phyloP scores from a whole-genome alignment of 2,797 vertebrate species.

The Chrysocyon brachyurus region DNA sequence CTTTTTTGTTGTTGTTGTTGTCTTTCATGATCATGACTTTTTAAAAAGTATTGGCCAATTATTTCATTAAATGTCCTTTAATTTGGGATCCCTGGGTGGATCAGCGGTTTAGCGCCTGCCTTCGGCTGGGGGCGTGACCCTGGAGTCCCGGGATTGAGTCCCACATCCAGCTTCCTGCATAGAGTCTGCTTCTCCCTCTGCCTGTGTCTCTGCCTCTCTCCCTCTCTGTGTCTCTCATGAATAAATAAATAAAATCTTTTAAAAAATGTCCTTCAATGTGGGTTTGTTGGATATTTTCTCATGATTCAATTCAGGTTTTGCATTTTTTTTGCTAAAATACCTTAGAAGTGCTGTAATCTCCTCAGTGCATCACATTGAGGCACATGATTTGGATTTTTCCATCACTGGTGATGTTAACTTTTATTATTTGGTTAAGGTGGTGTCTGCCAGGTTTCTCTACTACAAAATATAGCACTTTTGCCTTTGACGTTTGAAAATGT shows the following conservation, averaged over 20 bases:
- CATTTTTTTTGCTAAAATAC: background rate
- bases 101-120: too few species aligned
- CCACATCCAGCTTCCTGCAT: too few species aligned
- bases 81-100: background rate
- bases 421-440: constrained; percentile 14
- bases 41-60: constrained; percentile 2
- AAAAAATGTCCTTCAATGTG: background rate
- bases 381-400: background rate
- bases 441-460: background rate
- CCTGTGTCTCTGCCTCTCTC: too few species aligned
- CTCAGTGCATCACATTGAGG: background rate
- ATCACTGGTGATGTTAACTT: constrained; percentile 2
- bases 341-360: background rate
- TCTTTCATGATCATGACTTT: background rate
- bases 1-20: background rate
- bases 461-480: constrained; percentile 38
- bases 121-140: too few species aligned
- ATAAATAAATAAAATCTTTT: too few species aligned
- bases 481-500: constrained; percentile 41
- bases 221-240: too few species aligned
- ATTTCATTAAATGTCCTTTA: constrained; percentile 48
- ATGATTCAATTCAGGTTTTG: constrained; percentile 15
- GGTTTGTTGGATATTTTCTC: constrained; percentile 43
- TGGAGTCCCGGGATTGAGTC: too few species aligned
- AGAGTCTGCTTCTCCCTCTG: too few species aligned